Evolutionary conservation across 2,797 vertebrate genomes (phyloP), one percentile per base, ranked within the genome.

Genomic region (Coracias cyanogaster): DNA sequence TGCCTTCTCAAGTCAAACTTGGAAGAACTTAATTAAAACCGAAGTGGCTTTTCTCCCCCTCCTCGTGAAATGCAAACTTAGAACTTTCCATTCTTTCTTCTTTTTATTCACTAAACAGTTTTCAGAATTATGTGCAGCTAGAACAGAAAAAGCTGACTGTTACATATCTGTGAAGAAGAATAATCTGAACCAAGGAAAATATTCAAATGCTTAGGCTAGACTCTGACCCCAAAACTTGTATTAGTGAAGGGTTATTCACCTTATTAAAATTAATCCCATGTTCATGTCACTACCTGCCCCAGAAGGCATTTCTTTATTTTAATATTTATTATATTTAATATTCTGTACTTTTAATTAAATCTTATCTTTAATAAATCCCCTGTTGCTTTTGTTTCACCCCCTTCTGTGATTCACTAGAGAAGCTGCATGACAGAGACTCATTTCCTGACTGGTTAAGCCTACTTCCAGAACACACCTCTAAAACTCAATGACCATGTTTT

Each of bases 231-330:
- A 49, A 2, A 70, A 83, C 39, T 92, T n/a, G 11, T 74, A 83
- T 92, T 89, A 94, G 61, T 72, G 72, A 86, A 86, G 71, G 80
- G 86, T 93, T 93, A 91, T 74, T 90, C 89, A 88, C 72, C 72
- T 95, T 91, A 94, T 95, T 96, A 95, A 94, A 87, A 89, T 73
- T 93, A 92, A 94, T 89, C 84, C 76, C 54, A 21, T 92, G 76
- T 89, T 94, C 79, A 69, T 94, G 94, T 95, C 72, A 69, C 54
- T 93, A 93, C 87, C 92, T 95, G 84, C 76, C 82, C 79, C 94
- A 95, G 74, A 90, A 93, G 86, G 2, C 52, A 74, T 52, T 95
- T 74, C 54, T 92, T 92, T 94, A 91, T 89, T 96, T 96, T 89
- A 92, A 91, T 96, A 85, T 95, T 95, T 93, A 89, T 85, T 94